Evolutionary conservation across 64 coral and sea anemone species (phyloP), one percentile per base, ranked within the genome.

Genomic region (Cladopsammia gracilis): DNA sequence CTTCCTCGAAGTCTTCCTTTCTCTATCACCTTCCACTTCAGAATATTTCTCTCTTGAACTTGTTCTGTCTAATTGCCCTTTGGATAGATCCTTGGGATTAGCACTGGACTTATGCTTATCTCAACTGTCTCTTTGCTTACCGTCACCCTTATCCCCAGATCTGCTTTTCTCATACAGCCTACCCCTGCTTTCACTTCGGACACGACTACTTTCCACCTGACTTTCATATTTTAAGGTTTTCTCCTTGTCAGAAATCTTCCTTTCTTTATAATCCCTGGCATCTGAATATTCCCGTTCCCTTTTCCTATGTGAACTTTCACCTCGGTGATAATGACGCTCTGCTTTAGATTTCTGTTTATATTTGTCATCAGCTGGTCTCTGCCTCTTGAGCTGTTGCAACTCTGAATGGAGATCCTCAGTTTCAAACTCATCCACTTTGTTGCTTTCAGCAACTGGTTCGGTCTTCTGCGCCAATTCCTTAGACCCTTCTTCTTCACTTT

Each of bases 51-150:
- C 88, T 58, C 58, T 78, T 70, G 58, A 64, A 44, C 19, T 12
- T 50, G 73, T 53, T 76, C n/a, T 85, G 59, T 93, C 83, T 48
- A 73, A 26, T 69, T 91, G 94, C 52, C 62, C 75, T 67, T 76
- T 89, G 61, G 10, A 72, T 78, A 50, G 73, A 72, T 83, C 65
- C 56, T 64, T 89, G 24, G 3, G 23, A 26, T 87, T 72, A n/a
- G 3, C 25, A 66, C 75, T 87, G 69, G 25, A 71, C 14, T 71
- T 88, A 51, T 71, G 76, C 46, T 83, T 95, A 71, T 20, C 73
- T 16, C 42, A 16, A 54, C 67, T 74, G 78, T 81, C 83, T 16
- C 56, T 91, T 87, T 62, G 71, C 87, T 73, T 89, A 34, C 47
- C n/a, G 48, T 76, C 48, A 15, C 48, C 43, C 8, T 47, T 56